A percentile compares a stretch with the other conserved stretches of the same genome.
These are phyloP conservation scores for Suillia variegata DNA, from an alignment of 2,888 invertebrate species.

Conservation along the genomic window DNA sequence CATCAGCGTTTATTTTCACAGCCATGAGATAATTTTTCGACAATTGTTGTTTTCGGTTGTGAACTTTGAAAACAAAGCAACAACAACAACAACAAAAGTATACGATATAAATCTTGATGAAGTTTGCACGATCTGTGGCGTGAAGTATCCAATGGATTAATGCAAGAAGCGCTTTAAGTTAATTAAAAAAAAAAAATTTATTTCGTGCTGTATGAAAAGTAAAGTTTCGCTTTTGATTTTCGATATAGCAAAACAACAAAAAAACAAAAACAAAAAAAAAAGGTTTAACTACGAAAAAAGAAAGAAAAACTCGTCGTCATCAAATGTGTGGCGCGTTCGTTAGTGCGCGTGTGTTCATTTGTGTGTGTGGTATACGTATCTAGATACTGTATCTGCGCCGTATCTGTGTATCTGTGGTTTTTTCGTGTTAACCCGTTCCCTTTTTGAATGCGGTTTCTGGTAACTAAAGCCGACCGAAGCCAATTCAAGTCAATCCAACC, in stretches of 20 bases:
- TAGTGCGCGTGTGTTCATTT: constrained; percentile 17
- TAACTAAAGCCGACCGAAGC: constrained; percentile 2
- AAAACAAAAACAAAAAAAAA: not conserved
- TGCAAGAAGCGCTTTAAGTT: too few relatives aligned
- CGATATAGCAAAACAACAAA: not conserved
- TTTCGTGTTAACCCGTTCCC: constrained; percentile 25
- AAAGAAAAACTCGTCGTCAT: not conserved
- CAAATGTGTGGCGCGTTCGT: constrained; percentile 14
- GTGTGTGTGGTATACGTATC: constrained; percentile 20
- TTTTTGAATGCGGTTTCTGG: constrained; percentile 18
- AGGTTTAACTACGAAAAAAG: not conserved
- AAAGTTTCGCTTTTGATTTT: too few relatives aligned
- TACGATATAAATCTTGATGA: too few relatives aligned
- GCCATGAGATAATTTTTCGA: too few relatives aligned
- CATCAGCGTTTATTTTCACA: too few relatives aligned
- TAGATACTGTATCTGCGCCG: not conserved
- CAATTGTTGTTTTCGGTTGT: too few relatives aligned
- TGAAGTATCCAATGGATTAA: too few relatives aligned
- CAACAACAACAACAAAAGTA: too few relatives aligned
- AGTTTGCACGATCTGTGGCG: too few relatives aligned
- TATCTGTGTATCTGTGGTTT: constrained; percentile 14
- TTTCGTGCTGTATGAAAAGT: too few relatives aligned
- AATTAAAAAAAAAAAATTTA: too few relatives aligned
- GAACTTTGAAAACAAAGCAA: too few relatives aligned
- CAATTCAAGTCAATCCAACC: not conserved